Conservation (phyloP, 2,113 vertebrate species). For the Regulus satrapa region DNA sequence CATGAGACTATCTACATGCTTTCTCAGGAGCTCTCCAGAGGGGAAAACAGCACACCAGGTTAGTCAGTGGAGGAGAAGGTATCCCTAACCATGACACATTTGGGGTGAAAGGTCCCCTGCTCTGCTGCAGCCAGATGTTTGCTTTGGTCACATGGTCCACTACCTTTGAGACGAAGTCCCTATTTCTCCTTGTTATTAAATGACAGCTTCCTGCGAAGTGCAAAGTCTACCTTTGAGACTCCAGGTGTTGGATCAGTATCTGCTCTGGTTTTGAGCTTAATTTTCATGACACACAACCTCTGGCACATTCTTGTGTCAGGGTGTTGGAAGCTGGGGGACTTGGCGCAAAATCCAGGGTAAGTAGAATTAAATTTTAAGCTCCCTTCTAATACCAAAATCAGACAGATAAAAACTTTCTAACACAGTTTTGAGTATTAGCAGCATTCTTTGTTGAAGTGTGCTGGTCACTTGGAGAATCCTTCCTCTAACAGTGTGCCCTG, state of each 20-base stretch:
- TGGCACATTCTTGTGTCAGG: neutral
- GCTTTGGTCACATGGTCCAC: neutral
- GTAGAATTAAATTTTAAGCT: neutral
- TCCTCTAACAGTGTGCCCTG: neutral
- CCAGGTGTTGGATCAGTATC: neutral
- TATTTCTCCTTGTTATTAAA: neutral
- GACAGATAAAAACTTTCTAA: neutral
- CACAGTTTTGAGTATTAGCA: neutral
- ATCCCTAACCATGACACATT: fast-evolving
- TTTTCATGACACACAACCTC: neutral
- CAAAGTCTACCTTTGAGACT: neutral
- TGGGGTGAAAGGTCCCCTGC: neutral
- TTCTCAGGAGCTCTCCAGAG: neutral
- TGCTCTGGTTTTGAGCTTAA: neutral
- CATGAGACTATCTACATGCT: neutral
- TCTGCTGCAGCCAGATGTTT: neutral
- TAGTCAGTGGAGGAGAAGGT: neutral
- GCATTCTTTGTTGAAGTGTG: neutral
- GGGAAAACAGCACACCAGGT: neutral
- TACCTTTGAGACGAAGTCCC: neutral
- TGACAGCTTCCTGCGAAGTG: neutral
- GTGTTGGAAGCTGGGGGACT: neutral
- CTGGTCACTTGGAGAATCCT: neutral
- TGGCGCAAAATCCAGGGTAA: neutral
- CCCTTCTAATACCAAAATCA: neutral